These are phyloP conservation scores for Sebastolobus alascanus DNA, from an alignment of 2,797 vertebrate species.

Conservation along the genomic window DNA sequence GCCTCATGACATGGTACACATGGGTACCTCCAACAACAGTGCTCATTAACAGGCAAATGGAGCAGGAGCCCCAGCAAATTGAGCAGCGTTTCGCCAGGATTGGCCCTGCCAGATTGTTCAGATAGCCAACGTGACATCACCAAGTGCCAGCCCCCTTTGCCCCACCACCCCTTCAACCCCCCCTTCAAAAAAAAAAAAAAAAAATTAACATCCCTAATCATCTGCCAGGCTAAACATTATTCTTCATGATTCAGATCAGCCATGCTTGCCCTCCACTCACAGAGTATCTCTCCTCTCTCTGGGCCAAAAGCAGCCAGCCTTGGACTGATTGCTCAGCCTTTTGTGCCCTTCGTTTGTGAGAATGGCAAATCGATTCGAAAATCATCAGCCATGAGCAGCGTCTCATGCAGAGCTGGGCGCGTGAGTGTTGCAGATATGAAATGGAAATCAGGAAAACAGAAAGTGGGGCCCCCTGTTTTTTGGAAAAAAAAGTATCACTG, in stretches of 20 bases:
- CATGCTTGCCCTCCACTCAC: constrained; percentile 82
- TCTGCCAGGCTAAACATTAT: constrained; percentile 89
- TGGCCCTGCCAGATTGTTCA: constrained; percentile 82
- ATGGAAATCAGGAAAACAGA: constrained; percentile 74
- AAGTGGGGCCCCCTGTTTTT: constrained; percentile 30
- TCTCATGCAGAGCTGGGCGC: constrained; percentile 69
- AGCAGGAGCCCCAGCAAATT: constrained; percentile 83
- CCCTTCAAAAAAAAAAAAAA: constrained; percentile 40
- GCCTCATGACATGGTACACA: constrained; percentile 85
- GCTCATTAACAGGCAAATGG: constrained; percentile 89
- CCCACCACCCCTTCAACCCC: background rate
- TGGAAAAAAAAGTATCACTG: constrained; percentile 4
- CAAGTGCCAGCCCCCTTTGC: constrained; percentile 75
- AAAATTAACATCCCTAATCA: constrained; percentile 87
- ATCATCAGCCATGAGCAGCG: constrained; percentile 80
- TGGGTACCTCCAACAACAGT: constrained; percentile 86
- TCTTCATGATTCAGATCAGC: constrained; percentile 87
- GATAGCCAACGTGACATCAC: constrained; percentile 85
- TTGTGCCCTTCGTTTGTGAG: constrained; percentile 82
- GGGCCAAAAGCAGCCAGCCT: constrained; percentile 82
- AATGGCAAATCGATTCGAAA: constrained; percentile 81
- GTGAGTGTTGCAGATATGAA: constrained; percentile 77
- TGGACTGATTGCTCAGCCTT: constrained; percentile 84
- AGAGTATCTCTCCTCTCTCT: constrained; percentile 74
- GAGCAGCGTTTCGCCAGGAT: constrained; percentile 80